Evolutionary conservation across 1,140 invertebrate genomes (phyloP).

Genomic region (Drosophila sucinea): DNA sequence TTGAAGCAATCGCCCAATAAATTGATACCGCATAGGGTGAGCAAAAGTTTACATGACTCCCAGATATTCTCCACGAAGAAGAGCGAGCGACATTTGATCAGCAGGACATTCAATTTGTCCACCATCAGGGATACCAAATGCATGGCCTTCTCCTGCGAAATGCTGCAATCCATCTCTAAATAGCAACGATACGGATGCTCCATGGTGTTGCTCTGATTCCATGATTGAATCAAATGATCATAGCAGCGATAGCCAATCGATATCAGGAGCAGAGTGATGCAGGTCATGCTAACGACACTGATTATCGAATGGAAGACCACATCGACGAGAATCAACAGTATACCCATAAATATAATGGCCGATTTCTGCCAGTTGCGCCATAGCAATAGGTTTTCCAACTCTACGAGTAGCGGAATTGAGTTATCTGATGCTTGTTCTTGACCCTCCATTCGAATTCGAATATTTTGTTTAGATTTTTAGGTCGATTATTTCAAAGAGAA

Average conservation of each 20-base stretch:
- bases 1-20: slow-evolving; percentile 60
- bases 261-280: slow-evolving; percentile 36
- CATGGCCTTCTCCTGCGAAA: slow-evolving; percentile 43
- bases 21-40: slow-evolving; percentile 41
- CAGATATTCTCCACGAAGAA: slow-evolving; percentile 52
- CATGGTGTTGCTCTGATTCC: slow-evolving; percentile 19
- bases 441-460: neutral
- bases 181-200: slow-evolving; percentile 27
- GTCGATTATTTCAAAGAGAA: neutral
- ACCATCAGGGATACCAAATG: slow-evolving; percentile 36
- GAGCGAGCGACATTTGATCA: slow-evolving; percentile 29
- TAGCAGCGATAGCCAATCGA: slow-evolving; percentile 38
- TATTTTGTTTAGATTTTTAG: neutral
- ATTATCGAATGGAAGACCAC: slow-evolving; percentile 54
- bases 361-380: slow-evolving; percentile 55
- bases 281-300: slow-evolving; percentile 57
- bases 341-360: slow-evolving; percentile 29
- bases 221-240: slow-evolving; percentile 13
- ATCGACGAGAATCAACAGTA: slow-evolving; percentile 49
- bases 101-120: slow-evolving; percentile 26
- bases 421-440: neutral
- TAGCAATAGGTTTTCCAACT: slow-evolving; percentile 41
- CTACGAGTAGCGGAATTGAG: neutral
- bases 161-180: slow-evolving; percentile 34
- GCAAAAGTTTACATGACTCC: slow-evolving; percentile 49